Percentiles rank a stretch among this genome's conserved stretches.
Evolutionary conservation across 2,888 invertebrate species (phyloP).

Genomic region (Aproaerema taeniolella): DNA sequence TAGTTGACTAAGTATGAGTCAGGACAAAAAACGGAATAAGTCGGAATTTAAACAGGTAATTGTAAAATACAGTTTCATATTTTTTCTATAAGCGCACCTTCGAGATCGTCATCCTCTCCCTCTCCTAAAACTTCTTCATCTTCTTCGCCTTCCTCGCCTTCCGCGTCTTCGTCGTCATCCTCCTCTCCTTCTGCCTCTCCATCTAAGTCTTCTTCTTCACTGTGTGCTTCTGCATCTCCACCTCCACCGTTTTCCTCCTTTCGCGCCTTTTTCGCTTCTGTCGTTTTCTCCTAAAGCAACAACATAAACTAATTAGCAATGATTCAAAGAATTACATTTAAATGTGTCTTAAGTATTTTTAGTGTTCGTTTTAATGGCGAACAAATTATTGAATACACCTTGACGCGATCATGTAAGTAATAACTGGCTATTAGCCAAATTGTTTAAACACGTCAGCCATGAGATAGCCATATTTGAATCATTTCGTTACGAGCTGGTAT

Average conservation of each 20-base stretch:
- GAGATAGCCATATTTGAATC: constrained; percentile 27
- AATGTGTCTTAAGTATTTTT: too few species aligned
- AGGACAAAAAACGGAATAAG: too few species aligned
- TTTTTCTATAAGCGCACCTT: too few species aligned
- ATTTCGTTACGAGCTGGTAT: constrained; percentile 35
- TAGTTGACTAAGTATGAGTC: too few species aligned
- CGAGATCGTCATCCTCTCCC: constrained; percentile 82
- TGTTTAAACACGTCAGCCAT: constrained; percentile 19
- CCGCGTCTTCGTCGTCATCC: constrained; percentile 80
- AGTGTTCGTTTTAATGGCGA: too few species aligned
- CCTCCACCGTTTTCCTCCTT: constrained; percentile 88
- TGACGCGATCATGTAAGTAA: constrained; percentile 41
- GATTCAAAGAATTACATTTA: constrained; percentile 15
- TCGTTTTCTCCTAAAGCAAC: constrained; percentile 81
- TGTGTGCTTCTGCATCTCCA: constrained; percentile 76
- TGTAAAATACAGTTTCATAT: too few species aligned
- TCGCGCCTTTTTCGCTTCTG: constrained; percentile 87
- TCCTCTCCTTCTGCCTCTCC: constrained; percentile 78
- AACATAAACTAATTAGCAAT: too few species aligned
- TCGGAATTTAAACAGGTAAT: too few species aligned
- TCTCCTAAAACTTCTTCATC: constrained; percentile 81
- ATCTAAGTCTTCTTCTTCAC: constrained; percentile 82
- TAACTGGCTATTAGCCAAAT: constrained; percentile 54
- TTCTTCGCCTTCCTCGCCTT: constrained; percentile 79
- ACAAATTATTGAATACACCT: constrained; percentile 25